Conservation (phyloP, 2,113 vertebrate species). For the Tamias sibiricus region DNA sequence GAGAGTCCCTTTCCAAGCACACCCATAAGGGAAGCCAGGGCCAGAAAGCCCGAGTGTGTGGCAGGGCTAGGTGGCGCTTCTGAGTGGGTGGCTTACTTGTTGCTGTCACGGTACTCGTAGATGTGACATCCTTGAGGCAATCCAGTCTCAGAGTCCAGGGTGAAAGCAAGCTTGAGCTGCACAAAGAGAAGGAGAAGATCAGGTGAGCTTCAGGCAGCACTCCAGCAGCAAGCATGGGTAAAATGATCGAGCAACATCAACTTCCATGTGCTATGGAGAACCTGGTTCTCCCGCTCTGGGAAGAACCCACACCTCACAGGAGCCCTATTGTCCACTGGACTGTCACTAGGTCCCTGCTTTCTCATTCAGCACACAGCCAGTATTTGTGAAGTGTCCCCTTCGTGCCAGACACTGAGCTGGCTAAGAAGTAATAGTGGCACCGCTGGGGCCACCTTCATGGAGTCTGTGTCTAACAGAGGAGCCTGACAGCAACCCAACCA, state of each 20-base stretch:
- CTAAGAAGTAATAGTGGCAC: not conserved
- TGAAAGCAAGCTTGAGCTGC: constrained; percentile 95
- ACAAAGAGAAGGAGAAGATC: constrained; percentile 40
- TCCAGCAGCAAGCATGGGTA: constrained; percentile 25
- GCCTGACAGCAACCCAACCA: not conserved
- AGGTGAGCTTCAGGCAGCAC: constrained; percentile 61
- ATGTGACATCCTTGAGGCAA: constrained; percentile 97
- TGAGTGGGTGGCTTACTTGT: constrained; percentile 90
- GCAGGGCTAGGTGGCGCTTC: accelerated
- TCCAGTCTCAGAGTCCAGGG: constrained; percentile 93
- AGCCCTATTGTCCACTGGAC: not conserved
- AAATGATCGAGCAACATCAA: constrained; percentile 56
- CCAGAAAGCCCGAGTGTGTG: too few relatives aligned
- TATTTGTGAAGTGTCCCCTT: not conserved
- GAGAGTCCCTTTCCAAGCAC: not conserved
- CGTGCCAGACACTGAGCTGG: not conserved
- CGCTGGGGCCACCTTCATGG: not conserved
- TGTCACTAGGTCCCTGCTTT: not conserved
- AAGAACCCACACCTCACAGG: not conserved
- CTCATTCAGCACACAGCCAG: accelerated
- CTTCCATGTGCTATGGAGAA: constrained; percentile 64
- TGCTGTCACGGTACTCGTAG: constrained; percentile 97
- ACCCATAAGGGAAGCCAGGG: not conserved
- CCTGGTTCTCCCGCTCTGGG: constrained; percentile 71
- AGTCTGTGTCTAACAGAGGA: not conserved